These are phyloP conservation scores for Lepidurus packardi DNA, from an alignment of 1,140 invertebrate genomes.

Conservation along the genomic window DNA sequence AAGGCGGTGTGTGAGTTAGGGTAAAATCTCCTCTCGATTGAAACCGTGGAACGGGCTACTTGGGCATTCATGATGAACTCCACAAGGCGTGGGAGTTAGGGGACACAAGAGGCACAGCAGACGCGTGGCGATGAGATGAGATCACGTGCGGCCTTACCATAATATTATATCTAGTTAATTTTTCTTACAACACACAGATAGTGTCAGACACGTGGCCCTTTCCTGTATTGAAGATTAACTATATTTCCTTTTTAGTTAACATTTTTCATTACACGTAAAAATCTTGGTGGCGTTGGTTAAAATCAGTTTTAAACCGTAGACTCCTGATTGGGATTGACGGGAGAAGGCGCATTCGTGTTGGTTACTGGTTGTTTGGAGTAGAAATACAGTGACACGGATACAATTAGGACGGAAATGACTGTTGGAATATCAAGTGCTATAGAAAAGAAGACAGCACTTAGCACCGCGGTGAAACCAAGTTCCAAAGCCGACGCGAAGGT, in stretches of 20 bases:
- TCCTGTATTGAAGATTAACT: neutral
- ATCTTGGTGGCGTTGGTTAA: neutral
- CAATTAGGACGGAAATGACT: slow-evolving; percentile 70
- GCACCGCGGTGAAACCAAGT: slow-evolving; percentile 79
- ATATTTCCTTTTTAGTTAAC: neutral
- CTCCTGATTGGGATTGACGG: neutral
- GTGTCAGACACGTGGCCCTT: neutral
- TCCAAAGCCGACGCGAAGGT: slow-evolving; percentile 93
- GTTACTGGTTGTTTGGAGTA: slow-evolving; percentile 86
- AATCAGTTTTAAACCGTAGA: neutral
- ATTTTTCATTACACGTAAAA: neutral
- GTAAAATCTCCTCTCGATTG: neutral
- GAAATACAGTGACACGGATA: slow-evolving; percentile 73
- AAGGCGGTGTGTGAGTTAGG: neutral
- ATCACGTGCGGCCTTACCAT: slow-evolving; percentile 4
- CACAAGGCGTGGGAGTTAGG: neutral
- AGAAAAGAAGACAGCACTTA: slow-evolving; percentile 81
- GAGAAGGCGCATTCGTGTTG: slow-evolving; percentile 40
- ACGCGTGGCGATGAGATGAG: slow-evolving; percentile 13
- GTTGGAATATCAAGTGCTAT: slow-evolving; percentile 82
- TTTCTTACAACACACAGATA: neutral
- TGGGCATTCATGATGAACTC: neutral
- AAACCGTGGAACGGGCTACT: slow-evolving; percentile 7
- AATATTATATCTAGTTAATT: slow-evolving; percentile 20
- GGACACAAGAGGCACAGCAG: neutral